Evolutionary conservation across 2,888 invertebrate genomes (phyloP), one percentile per base, ranked within the genome.

Genomic region (Pogonocherus hispidulus): DNA sequence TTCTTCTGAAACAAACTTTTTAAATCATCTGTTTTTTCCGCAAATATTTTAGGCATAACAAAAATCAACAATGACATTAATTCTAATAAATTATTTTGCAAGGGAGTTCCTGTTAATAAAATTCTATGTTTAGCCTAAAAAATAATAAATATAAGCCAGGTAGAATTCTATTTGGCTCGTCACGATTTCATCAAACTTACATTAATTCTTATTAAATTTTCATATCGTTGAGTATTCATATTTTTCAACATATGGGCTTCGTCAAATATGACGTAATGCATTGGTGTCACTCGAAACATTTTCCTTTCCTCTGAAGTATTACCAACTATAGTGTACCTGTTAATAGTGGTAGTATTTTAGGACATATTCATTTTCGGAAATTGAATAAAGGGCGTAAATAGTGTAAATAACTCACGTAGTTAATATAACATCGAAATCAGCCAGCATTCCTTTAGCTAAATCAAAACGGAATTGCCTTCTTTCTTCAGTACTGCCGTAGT

Each of bases 241-340:
- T 98, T 99, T 85, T 99, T 99, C 35, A 99, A 87, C 97, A 98
- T 97, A 83, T 99, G 98, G 0, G 97, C 98, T 83, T 99, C 99
- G 84, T 99, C 99, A 83, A 98, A 98, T 19, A 99, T 89, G 0
- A 97, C 96, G 83, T 98, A 98, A 83, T 97, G 93, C 84, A 98
- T 91, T 51, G 91, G 90, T 68, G 94, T 93, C 37, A 97, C 94
- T 67, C 97, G 92, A 84, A 98, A 95, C 88, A 95, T 92, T 84
- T 96, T 94, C 67, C 96, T 93, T 81, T 95, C 95, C 80, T 98
- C 98, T 0, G 94, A 91, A 70, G 93, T 93, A 72, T 95, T 96
- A 76, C 91, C 91, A 20, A 96, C 92, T 88, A 96, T 92, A 73
- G 92, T 89, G 79, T 90, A 90, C 0, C 90, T 90, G 79, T 3